Conservation (phyloP, 37 sponge, comb jelly and placozoan species). For the Ephydatia muelleri region DNA sequence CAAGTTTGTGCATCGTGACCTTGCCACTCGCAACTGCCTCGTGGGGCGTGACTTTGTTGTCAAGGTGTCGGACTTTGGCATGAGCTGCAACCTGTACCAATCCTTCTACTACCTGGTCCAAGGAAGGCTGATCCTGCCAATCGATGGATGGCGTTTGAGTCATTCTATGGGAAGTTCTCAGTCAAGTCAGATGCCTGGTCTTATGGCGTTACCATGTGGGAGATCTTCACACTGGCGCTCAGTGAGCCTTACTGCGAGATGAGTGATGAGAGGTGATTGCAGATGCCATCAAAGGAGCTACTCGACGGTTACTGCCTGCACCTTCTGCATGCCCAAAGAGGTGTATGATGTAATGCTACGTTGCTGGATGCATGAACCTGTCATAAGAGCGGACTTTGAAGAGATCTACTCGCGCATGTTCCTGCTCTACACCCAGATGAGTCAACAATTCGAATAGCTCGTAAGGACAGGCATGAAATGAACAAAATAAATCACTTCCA, state of each 20-base stretch:
- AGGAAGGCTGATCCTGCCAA: constrained; percentile 70
- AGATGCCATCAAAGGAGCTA: constrained; percentile 60
- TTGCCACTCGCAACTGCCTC: constrained; percentile 83
- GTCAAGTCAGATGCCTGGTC: constrained; percentile 87
- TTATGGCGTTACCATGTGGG: constrained; percentile 89
- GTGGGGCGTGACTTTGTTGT: constrained; percentile 68
- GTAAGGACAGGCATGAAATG: neutral
- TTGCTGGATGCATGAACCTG: constrained; percentile 67
- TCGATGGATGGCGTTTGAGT: constrained; percentile 87
- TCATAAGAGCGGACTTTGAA: constrained; percentile 55
- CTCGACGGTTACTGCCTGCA: constrained; percentile 23
- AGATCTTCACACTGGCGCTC: constrained; percentile 73
- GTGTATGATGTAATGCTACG: constrained; percentile 56
- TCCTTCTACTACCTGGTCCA: constrained; percentile 63
- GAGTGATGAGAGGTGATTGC: constrained; percentile 66
- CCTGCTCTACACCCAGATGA: constrained; percentile 28
- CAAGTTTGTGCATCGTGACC: constrained; percentile 77
- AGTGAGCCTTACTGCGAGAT: constrained; percentile 63
- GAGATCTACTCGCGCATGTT: constrained; percentile 38
- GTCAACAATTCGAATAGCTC: constrained; percentile 2
- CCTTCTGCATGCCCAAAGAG: constrained; percentile 58
- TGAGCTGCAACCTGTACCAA: constrained; percentile 70
- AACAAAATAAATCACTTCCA: neutral
- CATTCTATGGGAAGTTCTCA: constrained; percentile 81
- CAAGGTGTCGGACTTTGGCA: constrained; percentile 87